These are phyloP conservation scores for Diphyllodes magnificus DNA, from an alignment of 2,113 vertebrate genomes.

Conservation along the genomic window DNA sequence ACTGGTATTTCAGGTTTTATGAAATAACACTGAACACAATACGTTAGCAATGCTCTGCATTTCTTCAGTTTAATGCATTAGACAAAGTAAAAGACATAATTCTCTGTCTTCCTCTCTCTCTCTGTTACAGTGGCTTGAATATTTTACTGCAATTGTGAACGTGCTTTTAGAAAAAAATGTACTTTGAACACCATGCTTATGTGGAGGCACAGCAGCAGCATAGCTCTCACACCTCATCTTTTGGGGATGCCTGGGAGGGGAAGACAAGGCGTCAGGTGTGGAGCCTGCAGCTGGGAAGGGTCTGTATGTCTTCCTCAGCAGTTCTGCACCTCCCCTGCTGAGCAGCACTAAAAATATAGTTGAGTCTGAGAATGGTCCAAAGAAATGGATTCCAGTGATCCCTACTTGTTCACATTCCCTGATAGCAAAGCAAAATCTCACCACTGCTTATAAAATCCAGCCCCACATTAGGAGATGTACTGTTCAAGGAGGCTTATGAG, in stretches of 20 bases:
- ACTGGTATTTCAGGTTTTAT: neutral
- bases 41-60: neutral
- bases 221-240: neutral
- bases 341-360: neutral
- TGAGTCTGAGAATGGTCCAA: neutral
- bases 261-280: accelerated
- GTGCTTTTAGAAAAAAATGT: neutral
- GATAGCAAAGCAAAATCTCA: neutral
- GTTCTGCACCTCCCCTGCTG: neutral
- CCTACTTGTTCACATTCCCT: neutral
- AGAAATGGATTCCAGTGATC: neutral
- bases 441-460: neutral
- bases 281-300: neutral
- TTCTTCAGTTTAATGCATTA: neutral
- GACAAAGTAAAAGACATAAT: neutral
- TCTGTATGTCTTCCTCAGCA: neutral
- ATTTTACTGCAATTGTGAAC: neutral
- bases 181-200: accelerated
- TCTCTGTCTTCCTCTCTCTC: neutral
- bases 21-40: neutral
- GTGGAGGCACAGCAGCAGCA: neutral
- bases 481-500: neutral
- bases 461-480: neutral
- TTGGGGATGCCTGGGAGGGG: neutral
- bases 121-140: neutral